These are phyloP conservation scores for Chrysolina americana DNA, from an alignment of 2,888 invertebrate genomes.

Conservation along the genomic window DNA sequence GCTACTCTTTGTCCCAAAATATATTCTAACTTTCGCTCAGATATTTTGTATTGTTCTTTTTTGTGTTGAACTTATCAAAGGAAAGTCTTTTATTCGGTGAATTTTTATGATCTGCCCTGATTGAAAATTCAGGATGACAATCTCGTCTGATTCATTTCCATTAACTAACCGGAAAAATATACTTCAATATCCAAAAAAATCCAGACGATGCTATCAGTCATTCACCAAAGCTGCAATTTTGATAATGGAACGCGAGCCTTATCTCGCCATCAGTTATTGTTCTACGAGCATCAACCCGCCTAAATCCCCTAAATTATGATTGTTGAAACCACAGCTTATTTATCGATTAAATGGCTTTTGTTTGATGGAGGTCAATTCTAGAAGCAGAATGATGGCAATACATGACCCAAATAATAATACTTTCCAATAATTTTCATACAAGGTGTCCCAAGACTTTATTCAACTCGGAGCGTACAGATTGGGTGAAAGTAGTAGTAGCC, in stretches of 20 bases:
- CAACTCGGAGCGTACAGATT: too few relatives aligned
- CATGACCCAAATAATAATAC: background rate
- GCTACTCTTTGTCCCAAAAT: too few relatives aligned
- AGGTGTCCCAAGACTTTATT: too few relatives aligned
- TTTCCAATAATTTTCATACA: background rate
- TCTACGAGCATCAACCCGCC: background rate
- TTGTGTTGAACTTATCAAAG: too few relatives aligned
- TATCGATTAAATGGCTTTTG: slow-evolving; percentile 7
- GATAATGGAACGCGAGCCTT: background rate
- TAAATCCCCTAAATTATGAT: background rate
- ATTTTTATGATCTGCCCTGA: background rate
- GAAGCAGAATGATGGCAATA: background rate
- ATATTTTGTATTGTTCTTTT: too few relatives aligned
- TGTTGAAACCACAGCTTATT: background rate
- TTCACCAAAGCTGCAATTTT: background rate
- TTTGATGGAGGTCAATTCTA: slow-evolving; percentile 2
- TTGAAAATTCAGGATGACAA: too few relatives aligned
- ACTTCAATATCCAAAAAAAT: background rate
- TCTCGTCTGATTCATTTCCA: too few relatives aligned
- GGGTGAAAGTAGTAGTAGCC: too few relatives aligned
- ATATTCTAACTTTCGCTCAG: too few relatives aligned
- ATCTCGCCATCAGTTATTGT: slow-evolving; percentile 13
- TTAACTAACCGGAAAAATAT: background rate
- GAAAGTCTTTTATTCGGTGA: too few relatives aligned
- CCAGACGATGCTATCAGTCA: background rate